Conservation (phyloP, 2,797 vertebrate genomes). For the Chaetodon trifasciatus region DNA sequence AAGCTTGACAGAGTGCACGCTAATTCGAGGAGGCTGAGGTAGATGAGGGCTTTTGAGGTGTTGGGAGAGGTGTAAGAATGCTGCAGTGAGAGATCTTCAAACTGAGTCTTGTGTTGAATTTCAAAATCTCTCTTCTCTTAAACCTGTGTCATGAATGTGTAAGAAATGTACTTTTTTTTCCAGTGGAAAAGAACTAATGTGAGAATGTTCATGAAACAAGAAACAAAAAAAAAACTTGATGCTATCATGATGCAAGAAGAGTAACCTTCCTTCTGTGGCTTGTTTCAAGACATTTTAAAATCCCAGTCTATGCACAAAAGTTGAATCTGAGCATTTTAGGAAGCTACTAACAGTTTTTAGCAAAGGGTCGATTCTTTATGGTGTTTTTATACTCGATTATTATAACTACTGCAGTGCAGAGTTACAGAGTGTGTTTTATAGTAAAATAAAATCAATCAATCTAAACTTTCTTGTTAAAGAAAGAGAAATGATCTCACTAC, state of each 20-base stretch:
- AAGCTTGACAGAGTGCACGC: constrained; percentile 19
- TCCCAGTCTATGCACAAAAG: background rate
- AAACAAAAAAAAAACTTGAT: background rate
- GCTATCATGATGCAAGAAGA: background rate
- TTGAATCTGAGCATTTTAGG: background rate
- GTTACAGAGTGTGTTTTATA: background rate
- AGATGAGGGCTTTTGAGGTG: constrained; percentile 19
- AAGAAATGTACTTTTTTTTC: background rate
- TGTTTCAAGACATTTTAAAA: background rate
- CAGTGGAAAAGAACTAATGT: background rate
- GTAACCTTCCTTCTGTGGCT: background rate
- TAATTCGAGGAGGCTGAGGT: constrained; percentile 39
- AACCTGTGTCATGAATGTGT: background rate
- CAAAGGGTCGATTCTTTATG: too few species aligned
- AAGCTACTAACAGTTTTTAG: background rate
- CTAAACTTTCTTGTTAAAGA: background rate
- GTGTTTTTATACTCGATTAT: background rate
- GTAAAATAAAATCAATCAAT: background rate
- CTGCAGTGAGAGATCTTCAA: constrained; percentile 15
- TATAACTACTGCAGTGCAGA: background rate
- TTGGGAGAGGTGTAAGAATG: constrained; percentile 11
- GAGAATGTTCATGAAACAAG: background rate
- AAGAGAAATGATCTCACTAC: background rate
- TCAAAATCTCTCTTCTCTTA: background rate
- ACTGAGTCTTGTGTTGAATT: background rate